Evolutionary conservation across 1,140 invertebrate genomes (phyloP), one percentile per base, ranked within the genome.

Genomic region (Aphis craccivora): DNA sequence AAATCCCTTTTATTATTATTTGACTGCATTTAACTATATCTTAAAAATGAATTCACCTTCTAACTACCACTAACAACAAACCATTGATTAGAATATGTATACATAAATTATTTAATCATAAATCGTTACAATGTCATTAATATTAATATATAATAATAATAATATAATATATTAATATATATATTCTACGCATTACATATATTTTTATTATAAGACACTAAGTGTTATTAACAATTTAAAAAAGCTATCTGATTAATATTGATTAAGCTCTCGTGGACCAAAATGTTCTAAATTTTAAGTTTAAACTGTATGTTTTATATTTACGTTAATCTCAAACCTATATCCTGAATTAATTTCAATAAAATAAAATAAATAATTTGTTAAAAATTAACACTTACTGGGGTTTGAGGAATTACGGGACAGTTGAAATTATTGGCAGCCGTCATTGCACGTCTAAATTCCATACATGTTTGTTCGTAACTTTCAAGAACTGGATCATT

Each of bases 301-400:
- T 67, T 18, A n/a, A 76, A 5, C 18, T 76, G 3, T 76, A 76
- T n/a, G 30, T 35, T 76, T 0, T 76, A 35, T 76, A 76, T n/a
- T 76, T 35, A 76, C 3, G 14, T 67, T 67, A 0, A 18, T 14
- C 30, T 76, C 18, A n/a, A n/a, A n/a, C 1, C 60, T n/a, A 0
- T 67, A 14, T 76, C 8, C 20, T 40, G 2, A 37, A 37, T 18
- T 37, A 7, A 23, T 22, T 20, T 76, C n/a, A 14, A 51, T 51
- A 30, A 25, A 37, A 40, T 37, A 76, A n/a, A n/a, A 83, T 9
- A 37, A 83, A 37, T 22, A 2, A 40, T 23, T 0, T n/a, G 23
- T 83, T 83, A 76, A n/a, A n/a, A 76, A 84, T 84, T 86, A 86
- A 43, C n/a, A 51, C 87, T 89, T 9, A 89, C 87, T 14, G 48